phyloP scores from a whole-genome alignment of 2,797 vertebrate species.

The Enteromius anoplus region DNA sequence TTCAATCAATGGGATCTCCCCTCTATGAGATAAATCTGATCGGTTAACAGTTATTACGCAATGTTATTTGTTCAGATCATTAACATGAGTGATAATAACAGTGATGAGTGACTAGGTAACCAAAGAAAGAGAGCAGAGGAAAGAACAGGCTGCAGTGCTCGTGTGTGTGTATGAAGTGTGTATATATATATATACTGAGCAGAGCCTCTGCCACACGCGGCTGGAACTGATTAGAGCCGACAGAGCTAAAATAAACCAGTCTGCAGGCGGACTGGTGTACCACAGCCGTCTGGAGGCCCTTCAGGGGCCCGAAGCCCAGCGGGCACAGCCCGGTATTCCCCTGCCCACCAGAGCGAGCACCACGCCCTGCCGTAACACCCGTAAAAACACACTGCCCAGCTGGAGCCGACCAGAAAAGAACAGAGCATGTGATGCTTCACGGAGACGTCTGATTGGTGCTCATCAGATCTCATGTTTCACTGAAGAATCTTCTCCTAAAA shows the following conservation, averaged over 20 bases:
- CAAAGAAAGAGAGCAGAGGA: slow-evolving; percentile 10
- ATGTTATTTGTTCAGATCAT: background rate
- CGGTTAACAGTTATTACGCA: background rate
- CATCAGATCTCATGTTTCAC: background rate
- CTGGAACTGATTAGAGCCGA: slow-evolving; percentile 64
- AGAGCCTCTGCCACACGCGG: slow-evolving; percentile 49
- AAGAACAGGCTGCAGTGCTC: background rate
- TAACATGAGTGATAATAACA: background rate
- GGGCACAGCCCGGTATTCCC: slow-evolving; percentile 51
- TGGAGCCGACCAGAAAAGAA: slow-evolving; percentile 6
- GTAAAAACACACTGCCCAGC: slow-evolving; percentile 36
- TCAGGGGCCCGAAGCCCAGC: slow-evolving; percentile 39
- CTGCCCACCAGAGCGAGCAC: slow-evolving; percentile 46
- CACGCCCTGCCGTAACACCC: slow-evolving; percentile 42
- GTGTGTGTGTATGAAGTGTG: background rate
- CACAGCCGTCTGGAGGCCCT: slow-evolving; percentile 52
- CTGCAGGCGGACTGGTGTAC: slow-evolving; percentile 47
- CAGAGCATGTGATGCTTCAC: background rate
- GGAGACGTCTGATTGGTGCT: background rate
- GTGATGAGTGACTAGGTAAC: background rate
- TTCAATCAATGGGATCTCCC: background rate
- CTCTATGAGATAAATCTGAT: background rate
- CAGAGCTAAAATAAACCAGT: slow-evolving; percentile 62
- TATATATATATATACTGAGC: slow-evolving; percentile 2
- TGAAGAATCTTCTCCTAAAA: background rate